Conservation (phyloP, 2,888 invertebrate species). For the Acholoe squamosa region DNA sequence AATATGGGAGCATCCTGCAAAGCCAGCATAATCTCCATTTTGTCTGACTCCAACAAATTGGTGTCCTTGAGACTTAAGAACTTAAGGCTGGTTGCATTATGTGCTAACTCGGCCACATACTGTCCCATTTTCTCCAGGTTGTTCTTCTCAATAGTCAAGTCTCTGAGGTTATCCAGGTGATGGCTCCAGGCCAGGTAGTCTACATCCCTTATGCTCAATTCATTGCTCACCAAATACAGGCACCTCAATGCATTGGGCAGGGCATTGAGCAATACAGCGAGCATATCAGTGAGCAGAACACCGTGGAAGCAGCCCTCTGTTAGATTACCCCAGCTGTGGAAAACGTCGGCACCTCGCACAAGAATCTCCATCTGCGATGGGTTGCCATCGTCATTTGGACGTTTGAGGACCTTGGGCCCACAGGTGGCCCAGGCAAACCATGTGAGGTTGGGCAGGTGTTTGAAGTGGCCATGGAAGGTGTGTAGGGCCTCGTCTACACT, state of each 20-base stretch:
- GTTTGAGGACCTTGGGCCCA: conserved; percentile 58
- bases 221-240: conserved; percentile 41
- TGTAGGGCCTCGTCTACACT: conserved; percentile 61
- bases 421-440: conserved; percentile 63
- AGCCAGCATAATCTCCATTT: conserved; percentile 55
- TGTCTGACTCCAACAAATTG: conserved; percentile 62
- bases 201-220: conserved; percentile 51
- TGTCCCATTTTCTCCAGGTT: conserved; percentile 60
- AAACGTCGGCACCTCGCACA: conserved; percentile 13
- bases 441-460: conserved; percentile 54
- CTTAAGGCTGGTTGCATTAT: conserved; percentile 13
- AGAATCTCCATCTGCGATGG: conserved; percentile 49
- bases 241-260: conserved; percentile 4
- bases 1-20: conserved; percentile 38
- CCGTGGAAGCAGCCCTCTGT: conserved; percentile 59
- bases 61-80: conserved; percentile 65
- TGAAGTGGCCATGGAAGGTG: conserved; percentile 59
- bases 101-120: conserved; percentile 40
- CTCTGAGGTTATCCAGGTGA: conserved; percentile 52
- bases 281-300: conserved; percentile 26
- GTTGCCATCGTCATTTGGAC: background rate
- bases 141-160: conserved; percentile 64
- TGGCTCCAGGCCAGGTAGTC: conserved; percentile 57
- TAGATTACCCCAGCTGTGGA: conserved; percentile 60
- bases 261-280: conserved; percentile 30